Base-by-base conservation (phyloP, 92 coral and sea anemone species). In the Bergia sp. region DNA sequence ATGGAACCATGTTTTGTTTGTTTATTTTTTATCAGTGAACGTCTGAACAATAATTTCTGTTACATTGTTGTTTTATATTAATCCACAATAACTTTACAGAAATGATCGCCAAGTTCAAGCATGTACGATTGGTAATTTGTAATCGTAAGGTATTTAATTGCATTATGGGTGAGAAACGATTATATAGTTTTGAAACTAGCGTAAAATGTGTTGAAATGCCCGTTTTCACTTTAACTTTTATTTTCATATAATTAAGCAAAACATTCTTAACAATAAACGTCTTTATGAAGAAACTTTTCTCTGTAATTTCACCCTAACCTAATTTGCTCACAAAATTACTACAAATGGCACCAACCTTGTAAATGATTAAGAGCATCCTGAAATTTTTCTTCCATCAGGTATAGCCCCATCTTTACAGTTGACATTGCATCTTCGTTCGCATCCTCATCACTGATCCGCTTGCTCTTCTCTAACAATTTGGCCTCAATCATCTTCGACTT, bases 311-410 rank as follows among this genome's bases (percentile, higher is more conserved):
- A 37, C 39, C 9, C 29, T 71, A 9, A 50, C 13, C 57, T 53
- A 11, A 21, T 4, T 0, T 37, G 74, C 23, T 9, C 6, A 2
- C 16, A 79, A 49, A 11, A 42, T 44, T 3, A 21, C 78, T 7
- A 36, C 5, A 53, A 36, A n/a, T 65, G 1, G 29, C 23, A 16
- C 87, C 23, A 66, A 84, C 87, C 87, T 84, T 36, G 64, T 71
- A 84, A 44, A 36, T 84, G 16, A 38, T 71, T 37, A 37, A 84
- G 67, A 29, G 44, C 87, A 5, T 84, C 87, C 4, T 47, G 67
- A 72, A 45, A 84, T 23, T 16, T 71, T 67, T 84, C 87, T 44
- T 71, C n/a, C 64, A 84, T 72, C 67, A 84, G 69, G 11, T 23
- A 45, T 0, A 84, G 64, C 10, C 13, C 29, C 79, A 84, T 72